A percentile compares a stretch with the other conserved stretches of the same genome.
phyloP scores from a whole-genome alignment of 1,140 invertebrate species.

The Harlomillsia oculata region DNA sequence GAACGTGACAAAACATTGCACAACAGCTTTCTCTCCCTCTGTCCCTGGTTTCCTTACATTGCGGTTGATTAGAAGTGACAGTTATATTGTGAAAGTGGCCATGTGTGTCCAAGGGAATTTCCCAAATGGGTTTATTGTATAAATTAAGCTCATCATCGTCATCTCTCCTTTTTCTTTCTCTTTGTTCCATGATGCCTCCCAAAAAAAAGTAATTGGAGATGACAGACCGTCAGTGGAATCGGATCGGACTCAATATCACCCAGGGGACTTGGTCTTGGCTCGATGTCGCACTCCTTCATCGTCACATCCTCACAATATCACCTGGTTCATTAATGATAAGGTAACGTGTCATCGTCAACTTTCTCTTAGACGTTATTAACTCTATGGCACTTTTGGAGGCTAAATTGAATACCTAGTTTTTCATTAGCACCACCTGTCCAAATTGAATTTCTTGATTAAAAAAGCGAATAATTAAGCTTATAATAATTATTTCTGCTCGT shows the following conservation, averaged over 20 bases:
- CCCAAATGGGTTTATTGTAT: slow-evolving; percentile 21
- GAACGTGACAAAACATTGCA: too few relatives aligned
- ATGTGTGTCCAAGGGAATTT: too few relatives aligned
- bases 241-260: slow-evolving; percentile 29
- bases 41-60: not conserved
- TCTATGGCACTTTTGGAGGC: too few relatives aligned
- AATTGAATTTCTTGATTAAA: not conserved
- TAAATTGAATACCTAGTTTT: too few relatives aligned
- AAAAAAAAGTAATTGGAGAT: slow-evolving; percentile 32
- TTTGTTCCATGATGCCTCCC: not conserved
- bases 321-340: slow-evolving; percentile 29
- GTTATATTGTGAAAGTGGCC: slow-evolving; percentile 10
- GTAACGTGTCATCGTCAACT: slow-evolving; percentile 4
- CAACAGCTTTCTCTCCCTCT: not conserved
- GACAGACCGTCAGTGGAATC: slow-evolving; percentile 27
- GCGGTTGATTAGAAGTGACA: slow-evolving; percentile 16
- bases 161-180: too few relatives aligned
- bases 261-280: slow-evolving; percentile 28
- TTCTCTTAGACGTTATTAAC: too few relatives aligned
- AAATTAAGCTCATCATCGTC: slow-evolving; percentile 21
- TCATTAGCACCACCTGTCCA: not conserved
- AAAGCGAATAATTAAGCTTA: not conserved
- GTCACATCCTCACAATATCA: slow-evolving; percentile 24
- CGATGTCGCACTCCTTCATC: slow-evolving; percentile 24
- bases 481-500: too few relatives aligned